Evolutionary conservation across 1,140 invertebrate species (phyloP).

Genomic region (Hesperophylax magnus): DNA sequence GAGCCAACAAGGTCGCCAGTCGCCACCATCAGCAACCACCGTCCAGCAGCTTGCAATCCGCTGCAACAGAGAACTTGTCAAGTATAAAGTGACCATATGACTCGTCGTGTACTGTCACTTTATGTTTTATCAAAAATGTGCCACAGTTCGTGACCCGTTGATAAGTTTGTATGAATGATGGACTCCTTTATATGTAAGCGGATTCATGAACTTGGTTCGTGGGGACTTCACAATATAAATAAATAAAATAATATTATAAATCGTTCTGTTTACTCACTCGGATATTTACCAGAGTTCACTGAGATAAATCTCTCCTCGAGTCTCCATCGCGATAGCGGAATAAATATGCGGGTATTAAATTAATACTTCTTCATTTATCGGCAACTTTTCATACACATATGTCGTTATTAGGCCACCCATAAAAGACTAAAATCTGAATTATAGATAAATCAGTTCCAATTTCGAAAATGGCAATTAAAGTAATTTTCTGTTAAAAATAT

Average conservation of each 20-base stretch:
- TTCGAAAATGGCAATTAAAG: no score
- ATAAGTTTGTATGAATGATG: slow-evolving; percentile 28
- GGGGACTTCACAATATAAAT: slow-evolving; percentile 22
- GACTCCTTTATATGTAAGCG: neutral
- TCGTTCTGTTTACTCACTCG: neutral
- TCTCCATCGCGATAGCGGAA: neutral
- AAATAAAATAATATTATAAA: neutral
- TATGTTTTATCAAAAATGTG: slow-evolving; percentile 18
- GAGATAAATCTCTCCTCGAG: neutral
- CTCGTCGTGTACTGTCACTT: neutral
- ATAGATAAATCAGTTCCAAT: no score
- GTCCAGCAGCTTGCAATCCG: neutral
- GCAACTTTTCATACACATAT: neutral
- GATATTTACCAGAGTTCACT: neutral
- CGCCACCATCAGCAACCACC: no score
- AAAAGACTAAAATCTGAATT: no score
- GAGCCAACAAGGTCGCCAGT: neutral
- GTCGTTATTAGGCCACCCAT: neutral
- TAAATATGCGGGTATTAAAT: neutral
- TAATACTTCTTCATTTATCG: neutral
- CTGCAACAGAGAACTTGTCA: neutral
- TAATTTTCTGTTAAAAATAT: no score
- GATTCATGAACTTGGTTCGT: slow-evolving; percentile 34
- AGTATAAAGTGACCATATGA: neutral
- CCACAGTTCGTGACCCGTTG: slow-evolving; percentile 9